phyloP scores from a whole-genome alignment of 2,888 invertebrate genomes.

The Coelinius sp. region DNA sequence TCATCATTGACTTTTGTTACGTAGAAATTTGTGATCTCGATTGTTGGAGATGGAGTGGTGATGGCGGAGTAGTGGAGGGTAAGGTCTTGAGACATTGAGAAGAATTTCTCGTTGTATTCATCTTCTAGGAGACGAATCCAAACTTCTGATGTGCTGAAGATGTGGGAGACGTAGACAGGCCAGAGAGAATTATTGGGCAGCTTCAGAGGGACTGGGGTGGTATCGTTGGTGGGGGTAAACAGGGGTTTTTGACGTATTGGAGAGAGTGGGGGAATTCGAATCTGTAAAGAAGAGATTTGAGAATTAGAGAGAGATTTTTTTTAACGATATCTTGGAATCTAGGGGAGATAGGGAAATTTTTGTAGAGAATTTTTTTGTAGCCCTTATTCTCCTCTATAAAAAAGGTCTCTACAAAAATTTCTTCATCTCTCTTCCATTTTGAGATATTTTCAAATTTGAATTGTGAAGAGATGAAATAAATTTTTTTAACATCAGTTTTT shows the following conservation, averaged over 20 bases:
- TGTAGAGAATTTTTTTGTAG: too few relatives aligned
- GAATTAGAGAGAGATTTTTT: background rate
- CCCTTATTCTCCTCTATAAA: too few relatives aligned
- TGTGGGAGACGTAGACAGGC: conserved; percentile 77
- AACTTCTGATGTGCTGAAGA: conserved; percentile 76
- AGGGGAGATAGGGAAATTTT: too few relatives aligned
- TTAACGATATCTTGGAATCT: too few relatives aligned
- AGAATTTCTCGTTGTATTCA: conserved; percentile 73
- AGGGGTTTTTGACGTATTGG: conserved; percentile 45
- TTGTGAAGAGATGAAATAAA: too few relatives aligned
- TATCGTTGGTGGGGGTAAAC: too few relatives aligned
- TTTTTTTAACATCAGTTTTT: too few relatives aligned
- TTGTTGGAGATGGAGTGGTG: conserved; percentile 38
- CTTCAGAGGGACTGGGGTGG: conserved; percentile 40
- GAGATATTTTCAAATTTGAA: too few relatives aligned
- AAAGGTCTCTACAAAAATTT: too few relatives aligned
- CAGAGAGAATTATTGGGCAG: conserved; percentile 71
- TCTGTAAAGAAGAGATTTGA: conserved; percentile 6
- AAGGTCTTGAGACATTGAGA: conserved; percentile 68
- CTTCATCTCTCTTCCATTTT: too few relatives aligned
- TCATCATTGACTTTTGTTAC: conserved; percentile 67
- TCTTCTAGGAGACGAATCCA: conserved; percentile 79
- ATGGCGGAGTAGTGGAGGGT: conserved; percentile 63
- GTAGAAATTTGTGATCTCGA: conserved; percentile 70
- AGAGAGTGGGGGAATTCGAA: conserved; percentile 24